Base-by-base conservation (phyloP, 2,797 vertebrate genomes). In the Typhlichthys subterraneus region DNA sequence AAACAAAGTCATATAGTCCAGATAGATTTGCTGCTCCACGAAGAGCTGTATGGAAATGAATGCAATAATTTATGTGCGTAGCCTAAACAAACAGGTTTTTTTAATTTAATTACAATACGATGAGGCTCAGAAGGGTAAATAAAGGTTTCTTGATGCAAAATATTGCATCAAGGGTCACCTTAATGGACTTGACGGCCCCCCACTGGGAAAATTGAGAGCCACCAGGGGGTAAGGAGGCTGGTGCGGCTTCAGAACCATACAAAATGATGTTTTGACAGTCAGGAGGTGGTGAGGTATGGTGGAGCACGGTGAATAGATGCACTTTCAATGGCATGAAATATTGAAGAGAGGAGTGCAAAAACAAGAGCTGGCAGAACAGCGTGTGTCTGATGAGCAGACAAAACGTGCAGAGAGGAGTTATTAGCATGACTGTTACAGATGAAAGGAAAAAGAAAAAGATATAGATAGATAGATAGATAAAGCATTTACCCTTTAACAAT, bases 311-410 rank as follows among this genome's bases (percentile, higher is more conserved):
- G 79, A 90, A 89, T 88, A 90, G 88, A 87, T 81, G 81, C 87
- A 83, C 79, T 87, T 84, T 73, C 76, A 76, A 69, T 75, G 80
- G 78, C 84, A 88, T 91, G 83, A 90, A 90, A 91, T 89, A 89
- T 89, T 88, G 81, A 89, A 73, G 70, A 76, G 82, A 71, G 66
- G 63, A 72, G 68, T 76, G 72, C 45, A 66, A 84, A 83, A 82
- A 85, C 77, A 84, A 83, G 72, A 78, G 73, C 65, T 23, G 53
- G 71, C 15, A 15, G 64, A 86, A 80, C 82, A 79, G 87, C 76
- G 59, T 78, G 84, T 50, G 82, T 87, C 81, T 87, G 84, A 87
- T 76, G 84, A 79, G 78, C 77, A 80, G 89, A 87, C 73, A 86
- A 74, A 82, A 75, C 72, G 61, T 69, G 51, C 46, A 65, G 70